Conservation (phyloP, 2,888 invertebrate species). For the Lucinisca nassula region DNA sequence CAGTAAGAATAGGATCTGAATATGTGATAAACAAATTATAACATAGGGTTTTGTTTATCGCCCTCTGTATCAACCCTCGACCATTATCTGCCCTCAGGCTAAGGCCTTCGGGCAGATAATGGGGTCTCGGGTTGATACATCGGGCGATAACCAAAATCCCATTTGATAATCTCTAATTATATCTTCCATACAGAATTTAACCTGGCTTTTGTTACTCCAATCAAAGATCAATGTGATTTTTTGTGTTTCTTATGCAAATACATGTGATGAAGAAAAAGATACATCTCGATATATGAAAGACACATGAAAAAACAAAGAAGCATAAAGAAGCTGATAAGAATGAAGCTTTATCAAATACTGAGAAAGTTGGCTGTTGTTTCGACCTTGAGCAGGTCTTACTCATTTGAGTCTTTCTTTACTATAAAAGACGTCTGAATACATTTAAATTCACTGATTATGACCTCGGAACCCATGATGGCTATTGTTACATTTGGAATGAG, state of each 20-base stretch:
- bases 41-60: no score
- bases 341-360: background rate
- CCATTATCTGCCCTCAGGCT: no score
- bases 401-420: background rate
- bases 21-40: no score
- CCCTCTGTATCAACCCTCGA: no score
- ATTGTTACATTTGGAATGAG: constrained; percentile 14
- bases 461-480: background rate
- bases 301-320: constrained; percentile 47
- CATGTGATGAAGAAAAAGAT: constrained; percentile 2
- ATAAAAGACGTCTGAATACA: background rate
- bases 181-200: constrained; percentile 36
- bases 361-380: background rate
- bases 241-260: constrained; percentile 26
- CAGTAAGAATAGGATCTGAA: no score
- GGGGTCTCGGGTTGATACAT: no score
- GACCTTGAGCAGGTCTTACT: background rate
- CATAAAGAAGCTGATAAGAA: constrained; percentile 36
- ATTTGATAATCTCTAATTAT: no score
- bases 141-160: no score
- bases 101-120: no score
- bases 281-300: constrained; percentile 8
- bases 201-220: constrained; percentile 32
- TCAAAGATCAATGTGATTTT: constrained; percentile 47
- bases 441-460: constrained; percentile 21